Evolutionary conservation across 2,113 vertebrate genomes (phyloP).

Genomic region (Picathartes gymnocephalus): DNA sequence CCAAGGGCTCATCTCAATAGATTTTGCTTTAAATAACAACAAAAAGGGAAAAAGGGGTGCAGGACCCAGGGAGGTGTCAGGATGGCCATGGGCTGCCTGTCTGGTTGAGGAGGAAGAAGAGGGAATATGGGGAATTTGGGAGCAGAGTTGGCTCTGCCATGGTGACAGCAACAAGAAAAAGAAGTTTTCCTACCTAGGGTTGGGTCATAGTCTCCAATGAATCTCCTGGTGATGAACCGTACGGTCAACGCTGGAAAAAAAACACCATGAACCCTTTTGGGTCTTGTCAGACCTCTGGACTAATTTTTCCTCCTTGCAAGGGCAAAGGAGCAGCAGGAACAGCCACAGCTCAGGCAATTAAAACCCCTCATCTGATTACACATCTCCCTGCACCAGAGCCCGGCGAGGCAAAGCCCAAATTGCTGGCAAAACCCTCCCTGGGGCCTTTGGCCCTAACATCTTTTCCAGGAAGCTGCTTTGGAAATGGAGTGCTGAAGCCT

Average conservation of each 20-base stretch:
- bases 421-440: neutral
- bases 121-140: fast-evolving
- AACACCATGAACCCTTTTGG: neutral
- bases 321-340: neutral
- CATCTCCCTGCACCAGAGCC: neutral
- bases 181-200: conserved; percentile 72
- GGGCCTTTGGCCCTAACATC: neutral
- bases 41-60: neutral
- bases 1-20: fast-evolving
- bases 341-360: neutral
- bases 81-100: neutral
- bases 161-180: neutral
- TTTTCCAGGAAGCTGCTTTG: neutral
- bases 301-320: neutral
- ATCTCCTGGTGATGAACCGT: conserved; percentile 79
- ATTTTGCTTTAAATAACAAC: neutral
- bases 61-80: neutral
- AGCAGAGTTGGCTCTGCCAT: neutral
- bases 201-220: conserved; percentile 81
- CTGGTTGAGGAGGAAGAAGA: neutral
- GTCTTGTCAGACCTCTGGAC: neutral
- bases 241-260: conserved; percentile 69
- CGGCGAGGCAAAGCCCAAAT: neutral
- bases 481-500: fast-evolving
- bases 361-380: neutral